Evolutionary conservation across 2,797 vertebrate genomes (phyloP).

Genomic region (Periparus ater): DNA sequence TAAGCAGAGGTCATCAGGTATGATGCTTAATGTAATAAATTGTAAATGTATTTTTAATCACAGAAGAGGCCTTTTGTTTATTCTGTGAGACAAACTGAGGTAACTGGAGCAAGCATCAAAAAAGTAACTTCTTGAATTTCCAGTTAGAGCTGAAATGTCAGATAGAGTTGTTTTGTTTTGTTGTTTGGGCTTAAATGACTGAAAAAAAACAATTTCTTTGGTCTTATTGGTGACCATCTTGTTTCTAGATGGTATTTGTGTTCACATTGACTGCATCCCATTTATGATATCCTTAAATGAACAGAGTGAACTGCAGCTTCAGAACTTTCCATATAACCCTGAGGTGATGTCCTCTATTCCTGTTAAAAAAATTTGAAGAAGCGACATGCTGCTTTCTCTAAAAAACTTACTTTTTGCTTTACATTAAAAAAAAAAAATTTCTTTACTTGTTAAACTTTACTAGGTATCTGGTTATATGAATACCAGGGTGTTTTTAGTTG

Average conservation of each 20-base stretch:
- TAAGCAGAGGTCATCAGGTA: neutral
- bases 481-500: neutral
- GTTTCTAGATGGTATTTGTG: neutral
- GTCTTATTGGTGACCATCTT: neutral
- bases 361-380: neutral
- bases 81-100: neutral
- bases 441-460: neutral
- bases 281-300: neutral
- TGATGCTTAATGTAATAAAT: neutral
- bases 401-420: neutral
- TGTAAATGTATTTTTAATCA: neutral
- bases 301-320: neutral
- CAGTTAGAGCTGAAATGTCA: neutral
- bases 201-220: neutral
- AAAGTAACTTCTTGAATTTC: neutral
- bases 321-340: neutral
- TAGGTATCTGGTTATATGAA: neutral
- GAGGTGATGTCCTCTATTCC: neutral
- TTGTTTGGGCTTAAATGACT: neutral
- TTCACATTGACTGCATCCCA: neutral
- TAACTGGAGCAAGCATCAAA: neutral
- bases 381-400: neutral
- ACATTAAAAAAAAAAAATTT: neutral
- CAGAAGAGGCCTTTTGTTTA: neutral
- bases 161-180: neutral